Conservation (phyloP, 2,797 vertebrate genomes). For the Chelonia mydas region DNA sequence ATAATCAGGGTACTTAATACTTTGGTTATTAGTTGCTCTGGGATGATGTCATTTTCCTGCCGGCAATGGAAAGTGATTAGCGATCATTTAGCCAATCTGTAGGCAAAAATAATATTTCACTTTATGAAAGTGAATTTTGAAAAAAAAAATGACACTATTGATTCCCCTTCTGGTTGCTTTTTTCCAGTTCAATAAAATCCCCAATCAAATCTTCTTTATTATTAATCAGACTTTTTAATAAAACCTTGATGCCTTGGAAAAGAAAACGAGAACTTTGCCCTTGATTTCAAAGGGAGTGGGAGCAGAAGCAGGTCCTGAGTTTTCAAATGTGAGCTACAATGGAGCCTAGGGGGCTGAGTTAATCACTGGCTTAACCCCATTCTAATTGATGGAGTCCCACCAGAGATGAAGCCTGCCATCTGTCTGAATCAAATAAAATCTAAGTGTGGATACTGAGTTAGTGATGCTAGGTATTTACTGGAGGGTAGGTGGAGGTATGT, state of each 20-base stretch:
- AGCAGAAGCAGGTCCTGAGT: background rate
- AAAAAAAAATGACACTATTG: background rate
- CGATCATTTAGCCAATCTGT: background rate
- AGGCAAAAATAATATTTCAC: background rate
- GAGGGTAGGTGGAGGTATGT: background rate
- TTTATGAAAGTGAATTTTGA: background rate
- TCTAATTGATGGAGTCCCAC: background rate
- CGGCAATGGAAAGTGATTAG: background rate
- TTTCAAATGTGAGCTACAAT: background rate
- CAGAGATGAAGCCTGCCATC: background rate
- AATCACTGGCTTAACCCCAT: background rate
- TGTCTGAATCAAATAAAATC: background rate
- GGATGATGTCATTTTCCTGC: background rate
- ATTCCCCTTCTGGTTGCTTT: background rate
- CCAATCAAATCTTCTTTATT: background rate
- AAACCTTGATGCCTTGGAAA: background rate
- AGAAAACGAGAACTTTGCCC: background rate
- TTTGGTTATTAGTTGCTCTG: background rate
- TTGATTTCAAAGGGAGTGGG: background rate
- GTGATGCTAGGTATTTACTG: background rate
- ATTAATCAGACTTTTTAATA: background rate
- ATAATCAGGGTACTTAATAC: background rate
- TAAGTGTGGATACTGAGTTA: background rate
- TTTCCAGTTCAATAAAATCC: background rate
- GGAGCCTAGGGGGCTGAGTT: background rate